Percentiles rank a stretch among this genome's conserved stretches.
Conservation (phyloP, 2,888 invertebrate species). For the Lycocerus yunnanus region DNA sequence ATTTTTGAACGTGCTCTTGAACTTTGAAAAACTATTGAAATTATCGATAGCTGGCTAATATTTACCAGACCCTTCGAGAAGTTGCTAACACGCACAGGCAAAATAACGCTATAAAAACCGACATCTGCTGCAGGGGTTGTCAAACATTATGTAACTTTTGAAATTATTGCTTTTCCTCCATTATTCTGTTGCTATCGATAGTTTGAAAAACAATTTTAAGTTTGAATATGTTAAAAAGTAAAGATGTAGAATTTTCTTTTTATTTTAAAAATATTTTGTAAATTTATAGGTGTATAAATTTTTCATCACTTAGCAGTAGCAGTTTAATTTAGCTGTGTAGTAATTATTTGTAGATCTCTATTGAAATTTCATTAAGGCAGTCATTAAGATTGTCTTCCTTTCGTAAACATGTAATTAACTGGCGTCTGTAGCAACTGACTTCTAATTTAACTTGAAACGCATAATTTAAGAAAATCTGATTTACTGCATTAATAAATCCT, state of each 20-base stretch:
- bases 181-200: conserved; percentile 22
- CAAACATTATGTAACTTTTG: conserved; percentile 26
- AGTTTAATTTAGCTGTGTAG: background rate
- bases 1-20: background rate
- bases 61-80: conserved; percentile 11
- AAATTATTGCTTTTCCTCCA: conserved; percentile 20
- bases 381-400: conserved; percentile 10
- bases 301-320: background rate
- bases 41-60: conserved; percentile 11
- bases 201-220: conserved; percentile 22
- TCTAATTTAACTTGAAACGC: conserved; percentile 14
- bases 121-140: conserved; percentile 22
- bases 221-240: conserved; percentile 18
- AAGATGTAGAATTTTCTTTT: background rate
- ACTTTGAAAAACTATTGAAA: background rate
- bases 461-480: conserved; percentile 13
- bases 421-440: conserved; percentile 20
- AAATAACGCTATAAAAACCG: conserved; percentile 26
- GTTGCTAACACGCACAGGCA: conserved; percentile 16
- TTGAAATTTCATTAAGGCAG: conserved; percentile 10
- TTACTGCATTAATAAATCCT: conserved; percentile 13
- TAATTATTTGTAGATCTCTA: background rate
- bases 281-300: background rate
- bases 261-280: conserved; percentile 10
- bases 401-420: conserved; percentile 24